Evolutionary conservation across 2,888 invertebrate genomes (phyloP).

Genomic region (Dexiosoma caninum): DNA sequence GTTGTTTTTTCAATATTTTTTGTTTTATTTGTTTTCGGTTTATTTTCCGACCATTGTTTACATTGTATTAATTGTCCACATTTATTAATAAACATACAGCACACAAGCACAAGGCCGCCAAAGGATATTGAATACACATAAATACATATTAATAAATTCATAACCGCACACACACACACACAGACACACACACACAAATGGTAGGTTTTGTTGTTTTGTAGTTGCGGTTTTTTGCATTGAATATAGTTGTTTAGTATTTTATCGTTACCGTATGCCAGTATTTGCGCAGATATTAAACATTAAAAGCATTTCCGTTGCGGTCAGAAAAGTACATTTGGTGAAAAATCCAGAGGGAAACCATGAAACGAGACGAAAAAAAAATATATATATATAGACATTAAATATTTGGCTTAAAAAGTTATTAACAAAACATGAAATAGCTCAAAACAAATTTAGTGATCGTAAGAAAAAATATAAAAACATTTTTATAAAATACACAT

Average conservation of each 20-base stretch:
- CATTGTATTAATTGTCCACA: constrained; percentile 56
- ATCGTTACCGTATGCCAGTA: constrained; percentile 36
- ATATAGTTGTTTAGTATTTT: constrained; percentile 25
- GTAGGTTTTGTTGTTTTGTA: constrained; percentile 47
- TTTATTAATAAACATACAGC: constrained; percentile 40
- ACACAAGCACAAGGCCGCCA: not conserved
- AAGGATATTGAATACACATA: not conserved
- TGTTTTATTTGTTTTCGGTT: constrained; percentile 31
- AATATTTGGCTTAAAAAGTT: constrained; percentile 4
- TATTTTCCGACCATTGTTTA: constrained; percentile 46
- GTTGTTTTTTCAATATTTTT: not conserved
- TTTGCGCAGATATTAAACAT: constrained; percentile 51
- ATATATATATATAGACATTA: no score
- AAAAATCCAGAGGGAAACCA: not conserved
- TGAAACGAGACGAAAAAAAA: constrained; percentile 13
- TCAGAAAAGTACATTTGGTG: not conserved
- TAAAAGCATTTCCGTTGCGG: constrained; percentile 49
- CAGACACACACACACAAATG: not conserved
- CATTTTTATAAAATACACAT: no score
- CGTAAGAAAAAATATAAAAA: no score
- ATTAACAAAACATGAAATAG: no score
- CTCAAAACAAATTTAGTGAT: no score
- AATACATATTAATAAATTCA: not conserved
- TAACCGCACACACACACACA: not conserved
- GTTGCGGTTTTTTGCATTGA: constrained; percentile 29